Evolutionary conservation across 1,140 invertebrate species (phyloP).

Genomic region (Bombus impatiens): DNA sequence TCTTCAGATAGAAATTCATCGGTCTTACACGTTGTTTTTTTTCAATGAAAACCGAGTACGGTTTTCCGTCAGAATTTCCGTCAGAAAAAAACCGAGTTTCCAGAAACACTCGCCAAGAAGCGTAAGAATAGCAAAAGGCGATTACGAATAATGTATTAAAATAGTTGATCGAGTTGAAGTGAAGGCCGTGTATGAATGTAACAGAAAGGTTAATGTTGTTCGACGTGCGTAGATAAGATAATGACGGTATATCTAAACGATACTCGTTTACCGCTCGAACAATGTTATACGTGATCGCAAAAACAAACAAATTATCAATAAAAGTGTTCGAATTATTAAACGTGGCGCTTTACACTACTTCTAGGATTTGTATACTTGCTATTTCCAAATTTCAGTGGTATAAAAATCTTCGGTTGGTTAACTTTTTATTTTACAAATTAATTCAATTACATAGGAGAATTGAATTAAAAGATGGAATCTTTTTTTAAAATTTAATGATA

Average conservation of each 20-base stretch:
- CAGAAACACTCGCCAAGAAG: background rate
- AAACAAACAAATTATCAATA: slow-evolving; percentile 2
- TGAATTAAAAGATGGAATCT: background rate
- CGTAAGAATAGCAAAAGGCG: background rate
- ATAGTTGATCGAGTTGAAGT: slow-evolving; percentile 27
- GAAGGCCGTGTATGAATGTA: slow-evolving; percentile 43
- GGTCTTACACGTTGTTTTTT: background rate
- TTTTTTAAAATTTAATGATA: background rate
- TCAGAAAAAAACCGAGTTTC: too few relatives aligned
- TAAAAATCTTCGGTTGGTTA: background rate
- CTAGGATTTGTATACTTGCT: background rate
- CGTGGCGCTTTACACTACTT: background rate
- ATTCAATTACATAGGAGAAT: background rate
- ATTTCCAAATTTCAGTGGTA: background rate
- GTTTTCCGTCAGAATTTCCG: too few relatives aligned
- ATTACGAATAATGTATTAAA: slow-evolving; percentile 65
- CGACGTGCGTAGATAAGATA: slow-evolving; percentile 61
- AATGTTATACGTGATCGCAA: background rate
- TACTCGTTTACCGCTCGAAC: background rate
- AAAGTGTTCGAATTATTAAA: background rate
- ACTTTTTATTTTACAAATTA: background rate
- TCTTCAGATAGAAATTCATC: background rate
- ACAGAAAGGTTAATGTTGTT: slow-evolving; percentile 59
- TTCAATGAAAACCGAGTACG: background rate
- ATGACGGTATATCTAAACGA: slow-evolving; percentile 1